Conservation (phyloP, 2,888 invertebrate species). For the Andrena fulva region DNA sequence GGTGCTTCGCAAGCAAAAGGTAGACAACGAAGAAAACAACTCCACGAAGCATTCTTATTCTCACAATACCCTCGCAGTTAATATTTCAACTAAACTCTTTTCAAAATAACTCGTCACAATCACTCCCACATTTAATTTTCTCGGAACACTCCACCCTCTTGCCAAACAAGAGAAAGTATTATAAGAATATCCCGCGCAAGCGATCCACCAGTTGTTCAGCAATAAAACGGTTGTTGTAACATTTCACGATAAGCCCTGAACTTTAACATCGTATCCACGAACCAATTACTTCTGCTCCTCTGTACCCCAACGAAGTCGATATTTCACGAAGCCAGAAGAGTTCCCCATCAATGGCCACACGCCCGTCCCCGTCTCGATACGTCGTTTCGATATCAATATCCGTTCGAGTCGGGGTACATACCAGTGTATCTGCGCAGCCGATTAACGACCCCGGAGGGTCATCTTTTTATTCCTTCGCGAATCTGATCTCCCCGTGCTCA, state of each 20-base stretch:
- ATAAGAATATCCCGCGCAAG: not conserved
- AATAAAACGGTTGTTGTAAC: not conserved
- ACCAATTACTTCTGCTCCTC: slow-evolving; percentile 18
- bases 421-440: not conserved
- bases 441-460: slow-evolving; percentile 20
- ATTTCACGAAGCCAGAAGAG: not conserved
- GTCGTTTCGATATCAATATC: slow-evolving; percentile 13
- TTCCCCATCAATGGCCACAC: slow-evolving; percentile 14
- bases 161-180: not conserved
- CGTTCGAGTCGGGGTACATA: not conserved
- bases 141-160: not conserved
- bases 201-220: not conserved
- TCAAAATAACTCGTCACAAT: not conserved
- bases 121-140: not conserved
- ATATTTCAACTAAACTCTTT: not conserved
- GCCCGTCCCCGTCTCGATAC: not conserved
- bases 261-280: slow-evolving; percentile 14
- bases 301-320: slow-evolving; percentile 25
- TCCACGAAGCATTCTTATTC: not conserved
- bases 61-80: not conserved
- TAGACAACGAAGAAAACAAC: not conserved
- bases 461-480: slow-evolving; percentile 25
- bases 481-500: slow-evolving; percentile 30
- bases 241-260: slow-evolving; percentile 27
- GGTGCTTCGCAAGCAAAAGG: not conserved